Conservation (phyloP, 2,797 vertebrate genomes). For the Buceros bicornis region DNA sequence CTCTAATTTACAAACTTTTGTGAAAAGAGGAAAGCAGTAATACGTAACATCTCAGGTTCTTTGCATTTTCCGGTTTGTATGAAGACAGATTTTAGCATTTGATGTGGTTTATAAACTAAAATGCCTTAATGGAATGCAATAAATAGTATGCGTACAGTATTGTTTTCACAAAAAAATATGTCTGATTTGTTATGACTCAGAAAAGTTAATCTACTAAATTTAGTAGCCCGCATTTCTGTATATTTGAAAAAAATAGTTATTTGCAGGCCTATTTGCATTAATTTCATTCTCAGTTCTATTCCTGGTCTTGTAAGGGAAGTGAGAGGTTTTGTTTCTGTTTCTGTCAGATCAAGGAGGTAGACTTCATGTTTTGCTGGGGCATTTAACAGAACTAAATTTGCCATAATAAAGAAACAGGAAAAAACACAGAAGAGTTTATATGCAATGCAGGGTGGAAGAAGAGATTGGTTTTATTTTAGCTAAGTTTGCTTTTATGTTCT, state of each 20-base stretch:
- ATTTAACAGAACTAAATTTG: background rate
- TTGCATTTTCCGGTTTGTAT: background rate
- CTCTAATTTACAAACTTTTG: background rate
- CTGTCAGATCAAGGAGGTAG: background rate
- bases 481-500: slow-evolving; percentile 4
- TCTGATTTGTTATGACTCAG: background rate
- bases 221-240: background rate
- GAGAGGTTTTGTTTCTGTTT: slow-evolving; percentile 40
- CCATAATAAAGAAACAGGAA: background rate
- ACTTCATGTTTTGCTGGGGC: background rate
- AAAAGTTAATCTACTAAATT: background rate
- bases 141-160: background rate
- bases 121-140: background rate
- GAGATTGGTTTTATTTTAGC: background rate
- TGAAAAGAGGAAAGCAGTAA: background rate
- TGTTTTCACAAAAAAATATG: background rate
- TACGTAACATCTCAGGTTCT: background rate
- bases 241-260: background rate
- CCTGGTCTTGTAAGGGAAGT: slow-evolving; percentile 13
- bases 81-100: background rate
- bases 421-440: background rate
- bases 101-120: background rate
- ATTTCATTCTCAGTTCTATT: slow-evolving; percentile 26
- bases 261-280: slow-evolving; percentile 2
- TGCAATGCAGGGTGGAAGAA: background rate